These are phyloP conservation scores for Diploptera punctata DNA, from an alignment of 2,888 invertebrate genomes.

Conservation along the genomic window DNA sequence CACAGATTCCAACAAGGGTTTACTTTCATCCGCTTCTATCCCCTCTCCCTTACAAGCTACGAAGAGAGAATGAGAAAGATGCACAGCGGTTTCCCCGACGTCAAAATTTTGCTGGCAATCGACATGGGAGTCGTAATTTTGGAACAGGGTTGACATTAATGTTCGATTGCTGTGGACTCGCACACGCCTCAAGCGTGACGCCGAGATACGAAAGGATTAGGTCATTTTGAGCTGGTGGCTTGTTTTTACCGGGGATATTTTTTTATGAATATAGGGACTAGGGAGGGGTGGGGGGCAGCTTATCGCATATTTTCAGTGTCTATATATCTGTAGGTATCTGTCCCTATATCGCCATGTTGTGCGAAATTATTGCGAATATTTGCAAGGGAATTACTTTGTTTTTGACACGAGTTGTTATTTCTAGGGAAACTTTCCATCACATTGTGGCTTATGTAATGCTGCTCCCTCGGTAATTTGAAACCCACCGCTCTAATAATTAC, in stretches of 20 bases:
- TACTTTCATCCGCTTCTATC: not conserved
- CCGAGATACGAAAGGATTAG: constrained; percentile 43
- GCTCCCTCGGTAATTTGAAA: no score
- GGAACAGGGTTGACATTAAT: constrained; percentile 39
- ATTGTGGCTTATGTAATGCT: no score
- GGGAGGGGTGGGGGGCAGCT: constrained; percentile 17
- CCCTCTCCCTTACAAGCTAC: not conserved
- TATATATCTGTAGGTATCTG: constrained; percentile 28
- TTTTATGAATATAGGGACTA: constrained; percentile 39
- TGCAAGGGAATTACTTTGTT: constrained; percentile 44
- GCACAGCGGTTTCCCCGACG: constrained; percentile 25
- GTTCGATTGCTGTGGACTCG: constrained; percentile 39
- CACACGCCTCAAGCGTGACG: constrained; percentile 41
- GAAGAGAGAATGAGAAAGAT: constrained; percentile 6
- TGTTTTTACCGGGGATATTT: constrained; percentile 28
- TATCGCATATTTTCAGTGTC: constrained; percentile 33
- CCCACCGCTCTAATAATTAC: no score
- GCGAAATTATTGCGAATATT: constrained; percentile 41
- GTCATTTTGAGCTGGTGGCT: constrained; percentile 40
- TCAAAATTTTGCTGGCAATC: constrained; percentile 40
- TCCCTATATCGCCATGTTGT: constrained; percentile 7
- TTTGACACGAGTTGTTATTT: constrained; percentile 34
- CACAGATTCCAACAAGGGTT: no score
- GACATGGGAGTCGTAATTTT: constrained; percentile 43
- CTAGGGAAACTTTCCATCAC: not conserved